Conservation (phyloP, 2,797 vertebrate genomes). For the Myotis daubentonii region DNA sequence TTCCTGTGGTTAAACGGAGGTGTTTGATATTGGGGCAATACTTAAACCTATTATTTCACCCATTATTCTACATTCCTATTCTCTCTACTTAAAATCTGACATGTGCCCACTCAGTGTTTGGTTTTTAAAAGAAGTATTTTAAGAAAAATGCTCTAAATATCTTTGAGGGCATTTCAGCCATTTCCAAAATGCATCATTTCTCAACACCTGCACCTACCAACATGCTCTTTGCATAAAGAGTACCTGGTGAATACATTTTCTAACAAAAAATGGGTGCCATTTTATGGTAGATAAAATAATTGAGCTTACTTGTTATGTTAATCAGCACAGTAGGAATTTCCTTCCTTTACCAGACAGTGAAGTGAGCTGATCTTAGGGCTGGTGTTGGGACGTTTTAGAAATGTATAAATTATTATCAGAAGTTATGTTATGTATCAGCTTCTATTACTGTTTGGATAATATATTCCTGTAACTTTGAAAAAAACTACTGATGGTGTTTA, state of each 20-base stretch:
- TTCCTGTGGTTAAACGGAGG: background rate
- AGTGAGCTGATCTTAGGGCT: background rate
- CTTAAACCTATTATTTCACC: background rate
- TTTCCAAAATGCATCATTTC: background rate
- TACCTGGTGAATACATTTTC: background rate
- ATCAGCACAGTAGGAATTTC: background rate
- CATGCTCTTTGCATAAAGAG: background rate
- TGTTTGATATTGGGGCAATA: background rate
- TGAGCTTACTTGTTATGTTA: background rate
- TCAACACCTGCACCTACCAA: background rate
- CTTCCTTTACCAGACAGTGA: background rate
- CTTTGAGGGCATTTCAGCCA: background rate
- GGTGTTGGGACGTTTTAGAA: background rate
- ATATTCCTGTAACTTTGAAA: background rate
- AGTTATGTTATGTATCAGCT: background rate
- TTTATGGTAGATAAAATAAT: conserved; percentile 1
- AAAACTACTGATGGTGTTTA: background rate
- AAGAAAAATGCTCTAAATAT: background rate
- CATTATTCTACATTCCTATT: background rate
- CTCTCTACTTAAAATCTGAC: background rate
- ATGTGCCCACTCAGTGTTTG: background rate
- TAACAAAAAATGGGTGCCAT: background rate
- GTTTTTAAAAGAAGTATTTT: background rate
- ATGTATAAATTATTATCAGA: background rate
- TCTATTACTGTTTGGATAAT: background rate